Base-by-base conservation (phyloP, 1,140 invertebrate genomes). In the Drosophila punjabiensis region DNA sequence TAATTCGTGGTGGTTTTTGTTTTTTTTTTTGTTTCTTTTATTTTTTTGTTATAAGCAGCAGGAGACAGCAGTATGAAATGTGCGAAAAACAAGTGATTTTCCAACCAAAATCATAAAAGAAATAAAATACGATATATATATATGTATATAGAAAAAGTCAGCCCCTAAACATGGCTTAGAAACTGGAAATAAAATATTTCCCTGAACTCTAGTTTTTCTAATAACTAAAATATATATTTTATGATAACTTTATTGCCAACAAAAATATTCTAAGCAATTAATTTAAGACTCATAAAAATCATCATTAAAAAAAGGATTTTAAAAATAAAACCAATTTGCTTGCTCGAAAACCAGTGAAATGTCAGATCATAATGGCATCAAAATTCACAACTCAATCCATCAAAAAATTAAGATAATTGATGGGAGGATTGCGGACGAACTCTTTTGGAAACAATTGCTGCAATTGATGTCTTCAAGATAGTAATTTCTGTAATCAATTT, bases 21-120 rank as follows among this genome's bases (percentile, higher is more conserved):
- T 60, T 43, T 20, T 4, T 32, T 65, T 56, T 62, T 59, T 39
- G 33, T 18, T 76, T 43, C 55, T n/a, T 14, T 37, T 28, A 45
- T 64, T 63, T n/a, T 55, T 66, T 14, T 30, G 37, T 53, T 14
- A 28, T 37, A 28, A 20, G 3, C 32, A 43, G 35, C 24, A 30
- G 50, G 41, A 35, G 28, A 24, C 61, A 70, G 52, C 69, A 88
- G 69, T 53, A 88, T 88, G 84, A 88, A 88, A 88, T 79, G 84
- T 88, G 81, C 84, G 84, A 56, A 66, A 50, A 71, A 68, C 14
- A 28, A 77, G 50, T 77, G 37, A 68, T 32, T 58, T 39, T 14
- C 9, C 13, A 47, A n/a, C 4, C 43, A 20, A 14, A 9, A 68
- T 69, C 1, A 28, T 28, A 20, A 14, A 13, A 28, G n/a, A 16